Evolutionary conservation across 2,797 vertebrate species (phyloP), one percentile per base, ranked within the genome.

Genomic region (Neosilurus mollespiculum): DNA sequence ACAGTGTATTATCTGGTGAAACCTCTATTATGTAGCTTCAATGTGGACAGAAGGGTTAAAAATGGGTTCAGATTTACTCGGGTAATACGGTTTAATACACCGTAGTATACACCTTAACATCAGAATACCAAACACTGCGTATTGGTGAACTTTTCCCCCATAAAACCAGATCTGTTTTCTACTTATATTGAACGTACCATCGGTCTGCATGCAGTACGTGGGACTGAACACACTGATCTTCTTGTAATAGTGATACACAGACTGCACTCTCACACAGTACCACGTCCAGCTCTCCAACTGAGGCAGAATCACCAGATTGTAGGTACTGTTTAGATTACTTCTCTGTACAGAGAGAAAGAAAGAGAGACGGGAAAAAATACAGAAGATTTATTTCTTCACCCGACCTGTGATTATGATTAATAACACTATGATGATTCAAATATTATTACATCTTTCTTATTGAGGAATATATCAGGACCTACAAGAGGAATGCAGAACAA

Each of bases 181-280:
- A 10, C 16, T 75, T 22, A 18, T 3, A 14, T 4, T 43, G 9
- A 70, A 12, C 81, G 65, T 72, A 90, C 93, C 93, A 85, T 89
- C 85, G 0, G 92, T 94, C 88, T 86, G 43, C 53, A 72, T 61
- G 81, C 94, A 95, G 12, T 75, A 71, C 0, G 88, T 86, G 0
- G 64, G 0, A 2, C 90, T 92, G 90, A 91, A 93, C 81, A 10
- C 56, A 83, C 93, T 94, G 56, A 0, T 85, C 87, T 94, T 94
- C 12, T 67, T 78, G 90, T 91, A 91, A 87, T 43, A 91, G 58
- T 90, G 79, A 0, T 43, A 49, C 1, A 73, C 18, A 0, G 91
- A 85, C 87, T 91, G 91, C 71, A 94, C 75, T 0, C 37, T 86
- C 64, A 94, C 88, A 14, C 94, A 95, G 90, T 94, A 95, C 86